These are phyloP conservation scores for Coturnix japonica DNA, from an alignment of 2,113 vertebrate genomes.

Conservation along the genomic window DNA sequence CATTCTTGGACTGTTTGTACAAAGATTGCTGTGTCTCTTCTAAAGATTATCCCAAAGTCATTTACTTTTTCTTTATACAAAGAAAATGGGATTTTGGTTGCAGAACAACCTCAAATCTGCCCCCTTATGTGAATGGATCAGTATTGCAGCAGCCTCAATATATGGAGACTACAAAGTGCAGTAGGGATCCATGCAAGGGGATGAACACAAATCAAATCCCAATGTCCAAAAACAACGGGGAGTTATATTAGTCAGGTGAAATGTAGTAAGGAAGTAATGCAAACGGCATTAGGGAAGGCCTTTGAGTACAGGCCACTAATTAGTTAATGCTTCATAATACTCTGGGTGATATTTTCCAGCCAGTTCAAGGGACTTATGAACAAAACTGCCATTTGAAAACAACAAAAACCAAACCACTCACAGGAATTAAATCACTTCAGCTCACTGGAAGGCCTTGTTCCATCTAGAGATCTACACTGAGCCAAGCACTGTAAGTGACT, in stretches of 20 bases:
- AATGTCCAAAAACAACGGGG: accelerated
- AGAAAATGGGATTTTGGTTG: accelerated
- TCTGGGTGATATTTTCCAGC: not conserved
- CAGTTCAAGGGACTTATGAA: not conserved
- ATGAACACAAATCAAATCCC: accelerated
- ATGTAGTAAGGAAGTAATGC: not conserved
- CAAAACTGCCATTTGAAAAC: not conserved
- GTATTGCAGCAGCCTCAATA: not conserved
- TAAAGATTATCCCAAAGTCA: not conserved
- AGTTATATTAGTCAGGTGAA: not conserved
- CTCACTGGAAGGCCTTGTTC: accelerated
- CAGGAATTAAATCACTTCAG: not conserved
- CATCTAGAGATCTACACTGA: not conserved
- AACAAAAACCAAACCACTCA: not conserved
- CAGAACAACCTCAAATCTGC: not conserved
- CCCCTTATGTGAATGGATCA: not conserved
- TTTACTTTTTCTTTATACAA: not conserved
- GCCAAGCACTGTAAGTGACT: not conserved
- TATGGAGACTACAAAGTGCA: accelerated
- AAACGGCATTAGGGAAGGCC: not conserved
- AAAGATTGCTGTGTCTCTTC: not conserved
- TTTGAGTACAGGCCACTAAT: not conserved
- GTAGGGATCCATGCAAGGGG: accelerated
- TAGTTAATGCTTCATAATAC: accelerated
- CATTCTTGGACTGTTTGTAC: conserved; percentile 21